Base-by-base conservation (phyloP, 1,140 invertebrate species). In the Oedothorax gibbosus region DNA sequence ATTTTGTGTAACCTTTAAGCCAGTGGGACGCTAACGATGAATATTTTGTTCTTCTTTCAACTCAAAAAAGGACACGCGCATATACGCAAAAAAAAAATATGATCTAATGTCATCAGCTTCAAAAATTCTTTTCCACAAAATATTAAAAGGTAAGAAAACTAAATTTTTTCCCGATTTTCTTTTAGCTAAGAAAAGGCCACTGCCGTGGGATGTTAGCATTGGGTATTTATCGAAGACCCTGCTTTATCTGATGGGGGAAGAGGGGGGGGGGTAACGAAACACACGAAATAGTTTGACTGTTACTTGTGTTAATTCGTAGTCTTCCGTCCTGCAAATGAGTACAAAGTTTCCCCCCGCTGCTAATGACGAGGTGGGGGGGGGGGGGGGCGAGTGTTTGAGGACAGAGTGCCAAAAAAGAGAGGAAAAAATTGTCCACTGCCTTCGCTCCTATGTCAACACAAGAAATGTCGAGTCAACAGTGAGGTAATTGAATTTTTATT, bases 401-500 rank as follows among this genome's bases (percentile, higher is more conserved):
- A 76, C 80, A 51, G 69, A 73, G 80, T 82, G 81, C 81, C 62
- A 73, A 84, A 84, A 84, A 82, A 84, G 68, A 68, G 21, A 57
- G 15, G 35, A 76, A 84, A 84, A 84, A 75, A 65, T 18, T 82
- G 80, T 82, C 80, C 80, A 82, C 80, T 82, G 80, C 71, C 81
- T 84, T 75, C 75, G 72, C 81, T 84, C 72, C 60, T 84, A 76
- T 84, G 81, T 84, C 81, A 84, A 84, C 81, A 84, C 81, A 84
- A 84, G 81, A 84, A 84, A 84, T 84, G 72, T 84, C 75, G 81
- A 84, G 81, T 84, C 81, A 84, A 84, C 81, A 84, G 81, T 53
- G 81, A 71, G 72, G 81, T 84, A 84, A 84, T 84, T 84, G 81
- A 84, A 84, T 84, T 84, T 84, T 84, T 84, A 84, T 84, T 84